Evolutionary conservation across 2,888 invertebrate species (phyloP).

Genomic region (Cryptus armator): DNA sequence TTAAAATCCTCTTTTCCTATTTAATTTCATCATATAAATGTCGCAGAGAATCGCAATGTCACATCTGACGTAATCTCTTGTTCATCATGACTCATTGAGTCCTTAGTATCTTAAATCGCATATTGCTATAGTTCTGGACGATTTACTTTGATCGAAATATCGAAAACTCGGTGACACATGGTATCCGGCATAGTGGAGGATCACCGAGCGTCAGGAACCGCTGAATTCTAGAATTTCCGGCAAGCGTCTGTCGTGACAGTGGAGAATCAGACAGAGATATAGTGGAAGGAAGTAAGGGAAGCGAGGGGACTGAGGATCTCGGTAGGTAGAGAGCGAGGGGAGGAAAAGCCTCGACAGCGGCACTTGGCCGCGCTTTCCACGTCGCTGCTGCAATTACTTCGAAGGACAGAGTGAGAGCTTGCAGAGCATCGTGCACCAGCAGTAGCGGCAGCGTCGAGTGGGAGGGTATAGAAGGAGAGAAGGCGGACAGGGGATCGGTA

Average conservation of each 20-base stretch:
- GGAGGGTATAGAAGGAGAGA: constrained; percentile 38
- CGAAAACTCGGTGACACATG: background rate
- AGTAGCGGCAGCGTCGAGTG: constrained; percentile 26
- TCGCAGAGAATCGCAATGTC: background rate
- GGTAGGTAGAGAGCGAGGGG: constrained; percentile 17
- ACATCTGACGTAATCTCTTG: background rate
- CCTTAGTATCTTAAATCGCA: too few relatives aligned
- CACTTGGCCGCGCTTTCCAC: constrained; percentile 66
- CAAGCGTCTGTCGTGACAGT: constrained; percentile 30
- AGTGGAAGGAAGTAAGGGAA: constrained; percentile 21
- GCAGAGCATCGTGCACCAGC: constrained; percentile 7
- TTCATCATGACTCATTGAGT: too few relatives aligned
- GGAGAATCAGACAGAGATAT: constrained; percentile 38
- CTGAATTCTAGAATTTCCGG: constrained; percentile 48
- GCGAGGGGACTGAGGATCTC: constrained; percentile 15
- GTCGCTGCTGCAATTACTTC: constrained; percentile 65
- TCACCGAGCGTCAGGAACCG: background rate
- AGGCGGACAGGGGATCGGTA: constrained; percentile 42
- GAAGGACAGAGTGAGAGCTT: constrained; percentile 47
- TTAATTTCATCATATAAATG: background rate
- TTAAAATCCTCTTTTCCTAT: constrained; percentile 14
- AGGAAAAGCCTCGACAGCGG: constrained; percentile 60
- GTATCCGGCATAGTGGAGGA: constrained; percentile 8
- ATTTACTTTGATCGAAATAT: background rate
- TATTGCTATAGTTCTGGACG: too few relatives aligned